Conservation (phyloP, 2,888 invertebrate genomes). For the Ormyrus labotus region DNA sequence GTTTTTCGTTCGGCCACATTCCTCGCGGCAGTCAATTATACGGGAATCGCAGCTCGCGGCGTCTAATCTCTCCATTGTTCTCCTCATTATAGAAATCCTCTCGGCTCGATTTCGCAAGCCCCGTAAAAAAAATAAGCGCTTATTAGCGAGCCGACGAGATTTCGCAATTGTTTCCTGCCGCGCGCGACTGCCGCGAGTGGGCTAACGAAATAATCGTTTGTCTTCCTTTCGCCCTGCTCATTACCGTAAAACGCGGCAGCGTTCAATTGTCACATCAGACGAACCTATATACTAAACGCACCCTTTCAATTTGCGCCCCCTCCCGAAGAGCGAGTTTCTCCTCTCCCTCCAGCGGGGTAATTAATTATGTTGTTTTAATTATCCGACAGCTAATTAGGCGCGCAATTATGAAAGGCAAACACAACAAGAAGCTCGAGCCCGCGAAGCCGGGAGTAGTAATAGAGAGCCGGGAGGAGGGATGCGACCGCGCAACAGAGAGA, state of each 20-base stretch:
- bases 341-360: conserved; percentile 59
- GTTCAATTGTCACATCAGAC: conserved; percentile 43
- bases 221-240: not conserved
- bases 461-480: conserved; percentile 26
- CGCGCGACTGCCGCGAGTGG: conserved; percentile 22
- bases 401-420: conserved; percentile 69
- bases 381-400: conserved; percentile 69
- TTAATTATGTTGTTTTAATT: conserved; percentile 70
- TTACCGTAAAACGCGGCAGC: conserved; percentile 21
- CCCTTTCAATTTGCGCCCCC: conserved; percentile 13
- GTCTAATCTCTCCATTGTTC: conserved; percentile 22
- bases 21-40: no score
- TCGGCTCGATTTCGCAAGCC: conserved; percentile 12
- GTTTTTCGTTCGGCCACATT: no score
- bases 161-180: conserved; percentile 41
- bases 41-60: not conserved
- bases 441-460: conserved; percentile 5
- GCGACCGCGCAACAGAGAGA: conserved; percentile 41
- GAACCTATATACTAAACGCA: not conserved
- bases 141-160: conserved; percentile 29
- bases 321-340: not conserved
- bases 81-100: conserved; percentile 10
- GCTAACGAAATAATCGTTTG: conserved; percentile 24
- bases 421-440: conserved; percentile 61
- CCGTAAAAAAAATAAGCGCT: conserved; percentile 28